A percentile compares a stretch with the other conserved stretches of the same genome.
phyloP scores from a whole-genome alignment of 1,140 invertebrate species.

The Zaprionus camerounensis region DNA sequence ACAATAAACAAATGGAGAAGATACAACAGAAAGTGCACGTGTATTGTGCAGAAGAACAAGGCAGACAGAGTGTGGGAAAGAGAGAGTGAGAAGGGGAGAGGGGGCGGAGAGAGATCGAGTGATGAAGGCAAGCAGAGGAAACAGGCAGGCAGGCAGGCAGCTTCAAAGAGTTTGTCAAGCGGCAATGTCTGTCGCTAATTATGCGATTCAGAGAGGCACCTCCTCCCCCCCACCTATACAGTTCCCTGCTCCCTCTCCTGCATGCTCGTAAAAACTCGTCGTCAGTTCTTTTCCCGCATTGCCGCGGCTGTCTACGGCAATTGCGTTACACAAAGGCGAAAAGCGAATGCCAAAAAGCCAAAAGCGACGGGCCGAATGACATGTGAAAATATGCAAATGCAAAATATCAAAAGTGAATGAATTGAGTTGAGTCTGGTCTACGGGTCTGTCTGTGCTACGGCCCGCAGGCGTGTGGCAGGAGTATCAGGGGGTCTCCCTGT shows the following conservation, averaged over 20 bases:
- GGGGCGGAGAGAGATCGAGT: neutral
- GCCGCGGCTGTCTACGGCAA: conserved; percentile 54
- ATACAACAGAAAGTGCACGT: conserved; percentile 41
- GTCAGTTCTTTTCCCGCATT: conserved; percentile 48
- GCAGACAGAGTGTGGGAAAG: neutral
- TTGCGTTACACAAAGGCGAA: conserved; percentile 71
- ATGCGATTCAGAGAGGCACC: conserved; percentile 49
- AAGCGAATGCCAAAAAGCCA: conserved; percentile 66
- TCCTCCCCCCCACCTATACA: neutral
- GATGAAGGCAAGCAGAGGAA: conserved; percentile 37
- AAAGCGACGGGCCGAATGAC: conserved; percentile 65
- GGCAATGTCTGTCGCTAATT: conserved; percentile 81
- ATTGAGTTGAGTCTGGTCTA: conserved; percentile 59
- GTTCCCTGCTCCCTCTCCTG: neutral
- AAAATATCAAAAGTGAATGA: conserved; percentile 79
- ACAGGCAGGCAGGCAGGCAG: conserved; percentile 33
- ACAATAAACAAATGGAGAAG: conserved; percentile 74
- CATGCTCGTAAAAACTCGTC: conserved; percentile 5
- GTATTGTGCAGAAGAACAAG: conserved; percentile 28
- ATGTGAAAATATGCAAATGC: conserved; percentile 82
- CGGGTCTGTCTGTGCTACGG: conserved; percentile 24
- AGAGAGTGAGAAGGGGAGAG: neutral
- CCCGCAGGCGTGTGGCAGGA: conserved; percentile 1
- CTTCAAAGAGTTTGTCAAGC: conserved; percentile 81
- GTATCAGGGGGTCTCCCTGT: neutral